These are phyloP conservation scores for Odocoileus hemionus DNA, from an alignment of 2,113 vertebrate species.

Conservation along the genomic window DNA sequence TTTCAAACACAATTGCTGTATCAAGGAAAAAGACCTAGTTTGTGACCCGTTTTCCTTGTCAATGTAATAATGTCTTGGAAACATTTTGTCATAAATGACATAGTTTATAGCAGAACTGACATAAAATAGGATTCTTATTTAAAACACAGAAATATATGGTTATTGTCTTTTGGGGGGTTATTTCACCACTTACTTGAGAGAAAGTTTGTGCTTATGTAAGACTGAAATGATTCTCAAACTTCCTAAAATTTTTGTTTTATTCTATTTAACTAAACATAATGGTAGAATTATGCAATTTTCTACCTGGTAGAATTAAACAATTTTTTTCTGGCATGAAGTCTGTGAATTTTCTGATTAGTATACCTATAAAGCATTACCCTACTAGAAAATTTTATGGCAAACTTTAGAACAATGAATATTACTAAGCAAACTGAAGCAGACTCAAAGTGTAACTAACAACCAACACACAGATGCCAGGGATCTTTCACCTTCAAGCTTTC, in stretches of 20 bases:
- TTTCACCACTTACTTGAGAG: neutral
- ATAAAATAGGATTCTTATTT: neutral
- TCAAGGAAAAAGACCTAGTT: neutral
- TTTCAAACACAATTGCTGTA: neutral
- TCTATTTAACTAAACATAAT: neutral
- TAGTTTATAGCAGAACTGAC: neutral
- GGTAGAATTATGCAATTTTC: neutral
- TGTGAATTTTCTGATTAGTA: neutral
- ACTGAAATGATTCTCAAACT: neutral
- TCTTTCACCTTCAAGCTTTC: neutral
- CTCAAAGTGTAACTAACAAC: neutral
- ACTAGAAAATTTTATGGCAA: neutral
- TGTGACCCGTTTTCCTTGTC: neutral
- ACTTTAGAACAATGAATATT: neutral
- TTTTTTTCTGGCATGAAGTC: neutral
- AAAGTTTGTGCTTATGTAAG: neutral
- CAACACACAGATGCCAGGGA: neutral
- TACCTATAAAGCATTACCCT: neutral
- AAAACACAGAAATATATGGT: neutral
- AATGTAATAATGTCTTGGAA: neutral
- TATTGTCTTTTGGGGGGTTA: neutral
- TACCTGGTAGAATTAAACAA: neutral
- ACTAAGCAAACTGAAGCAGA: neutral
- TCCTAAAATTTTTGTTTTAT: neutral
- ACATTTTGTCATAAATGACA: neutral